These are phyloP conservation scores for Sandelia bainsii DNA, from an alignment of 2,797 vertebrate species.

Conservation along the genomic window DNA sequence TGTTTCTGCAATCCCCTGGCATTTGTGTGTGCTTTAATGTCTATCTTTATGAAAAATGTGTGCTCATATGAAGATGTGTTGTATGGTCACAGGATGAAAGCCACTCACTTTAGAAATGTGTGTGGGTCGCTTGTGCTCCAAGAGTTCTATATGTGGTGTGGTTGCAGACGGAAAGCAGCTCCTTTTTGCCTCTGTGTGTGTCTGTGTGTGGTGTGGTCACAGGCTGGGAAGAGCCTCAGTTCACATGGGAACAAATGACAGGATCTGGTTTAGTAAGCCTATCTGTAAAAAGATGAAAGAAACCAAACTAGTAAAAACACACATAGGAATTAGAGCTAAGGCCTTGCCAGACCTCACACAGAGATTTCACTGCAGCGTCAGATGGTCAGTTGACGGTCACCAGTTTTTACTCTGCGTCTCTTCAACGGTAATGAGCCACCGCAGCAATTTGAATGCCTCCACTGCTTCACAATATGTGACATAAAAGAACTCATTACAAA, in stretches of 20 bases:
- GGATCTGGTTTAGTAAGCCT: slow-evolving; percentile 69
- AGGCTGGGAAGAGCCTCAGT: slow-evolving; percentile 55
- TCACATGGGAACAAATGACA: slow-evolving; percentile 76
- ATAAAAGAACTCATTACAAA: slow-evolving; percentile 36
- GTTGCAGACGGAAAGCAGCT: slow-evolving; percentile 55
- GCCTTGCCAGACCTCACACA: slow-evolving; percentile 71
- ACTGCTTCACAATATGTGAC: slow-evolving; percentile 18
- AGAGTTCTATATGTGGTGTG: slow-evolving; percentile 55
- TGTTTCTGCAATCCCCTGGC: not conserved
- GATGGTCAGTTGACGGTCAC: slow-evolving; percentile 68
- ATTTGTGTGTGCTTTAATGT: not conserved
- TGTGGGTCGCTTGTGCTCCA: slow-evolving; percentile 34
- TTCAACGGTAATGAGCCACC: slow-evolving; percentile 49
- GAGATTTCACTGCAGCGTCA: slow-evolving; percentile 51
- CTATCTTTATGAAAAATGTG: slow-evolving; percentile 4
- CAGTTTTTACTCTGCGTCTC: slow-evolving; percentile 47
- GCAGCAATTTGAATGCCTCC: slow-evolving; percentile 29
- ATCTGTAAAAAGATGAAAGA: slow-evolving; percentile 74
- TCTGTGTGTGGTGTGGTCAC: slow-evolving; percentile 70
- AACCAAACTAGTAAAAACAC: slow-evolving; percentile 63
- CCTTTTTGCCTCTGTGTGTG: slow-evolving; percentile 31
- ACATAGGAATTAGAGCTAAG: slow-evolving; percentile 49
- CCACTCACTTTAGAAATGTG: slow-evolving; percentile 19
- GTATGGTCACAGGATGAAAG: slow-evolving; percentile 40
- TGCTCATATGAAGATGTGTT: slow-evolving; percentile 34